Evolutionary conservation across 2,797 vertebrate species (phyloP), one percentile per base, ranked within the genome.

Genomic region (Muscicapa comitata): DNA sequence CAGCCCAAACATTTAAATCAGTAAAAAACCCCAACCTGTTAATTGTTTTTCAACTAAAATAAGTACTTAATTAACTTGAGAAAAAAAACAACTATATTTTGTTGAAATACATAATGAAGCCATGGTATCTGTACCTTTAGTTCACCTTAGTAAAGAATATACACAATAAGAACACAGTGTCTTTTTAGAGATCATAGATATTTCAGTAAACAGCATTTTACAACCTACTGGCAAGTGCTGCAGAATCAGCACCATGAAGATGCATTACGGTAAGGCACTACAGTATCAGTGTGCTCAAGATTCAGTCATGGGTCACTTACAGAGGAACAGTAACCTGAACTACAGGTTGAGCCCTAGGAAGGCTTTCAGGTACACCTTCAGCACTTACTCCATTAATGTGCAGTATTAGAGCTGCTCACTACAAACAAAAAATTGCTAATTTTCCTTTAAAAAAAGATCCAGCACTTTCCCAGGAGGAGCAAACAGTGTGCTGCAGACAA

Each of bases 301-400:
- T 59, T 79, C 90, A 96, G 94, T 79, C 88, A 86, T 33, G 75
- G 96, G 92, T 96, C 96, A 95, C 95, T 97, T 96, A 97, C 93
- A 97, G 61, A 97, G 96, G 88, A 95, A 97, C 90, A 97, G 94
- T 97, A 97, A 98, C 97, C 96, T 95, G 96, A 98, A 97, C 95
- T 97, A 45, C 24, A 61, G n/a, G 23, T 42, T 86, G 62, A 80
- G 47, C n/a, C 57, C 83, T 40, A 94, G 82, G 26, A 96, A 74
- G 96, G 96, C 98, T 98, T 98, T 77, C 98, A 98, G 98, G 97
- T 96, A 80, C 31, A 91, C 91, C 96, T 98, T 98, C 94, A 97
- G 97, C 98, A 98, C 98, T 97, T 98, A 97, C 95, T 98, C 95
- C 93, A 95, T 95, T 81, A 47, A 57, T 17, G 78, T 50, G 35